Evolutionary conservation across 2,113 vertebrate genomes (phyloP), one percentile per base, ranked within the genome.

Genomic region (Xenopus tropicalis): DNA sequence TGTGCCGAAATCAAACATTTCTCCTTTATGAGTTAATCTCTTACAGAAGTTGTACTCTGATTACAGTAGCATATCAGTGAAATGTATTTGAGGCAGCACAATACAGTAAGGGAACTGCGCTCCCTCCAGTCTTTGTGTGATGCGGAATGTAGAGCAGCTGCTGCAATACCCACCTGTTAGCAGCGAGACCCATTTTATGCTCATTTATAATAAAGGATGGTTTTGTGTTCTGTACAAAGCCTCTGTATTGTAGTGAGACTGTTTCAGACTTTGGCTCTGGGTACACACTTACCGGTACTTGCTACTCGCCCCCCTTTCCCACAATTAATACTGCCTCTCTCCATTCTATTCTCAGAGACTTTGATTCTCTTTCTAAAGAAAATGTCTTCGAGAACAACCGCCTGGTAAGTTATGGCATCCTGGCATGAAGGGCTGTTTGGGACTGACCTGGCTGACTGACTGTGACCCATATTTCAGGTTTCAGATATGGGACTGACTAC

Each of bases 311-410:
- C 16, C 52, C 14, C 52, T n/a, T 54, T 29, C 24, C 52, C 9
- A 42, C 14, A 54, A 48, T 77, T 52, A 77, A 13, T 48, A 48
- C 2, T 20, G 29, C 81, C 1, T 1, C 22, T 37, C 51, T 29
- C 79, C 69, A 79, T 69, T 72, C 79, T 74, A 78, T 1, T 91
- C 92, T 20, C 90, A 99, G 97, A 88, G 93, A 99, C 80, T 98
- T 98, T 79, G 88, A 91, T 78, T 94, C 93, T 0, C 94, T 99
- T 74, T 97, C 93, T 71, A 98, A 97, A 87, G 96, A 98, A 80
- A 94, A 98, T 20, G 86, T 99, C 76, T 98, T 94, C 3, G 94
- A 98, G 82, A 98, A 99, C 88, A 99, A 99, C 86, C 90, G 80
- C 17, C 86, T 99, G 94, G 97, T 99, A 81, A 96, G 97, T 96